Base-by-base conservation (phyloP, 2,888 invertebrate species). In the Acronicta leporina region DNA sequence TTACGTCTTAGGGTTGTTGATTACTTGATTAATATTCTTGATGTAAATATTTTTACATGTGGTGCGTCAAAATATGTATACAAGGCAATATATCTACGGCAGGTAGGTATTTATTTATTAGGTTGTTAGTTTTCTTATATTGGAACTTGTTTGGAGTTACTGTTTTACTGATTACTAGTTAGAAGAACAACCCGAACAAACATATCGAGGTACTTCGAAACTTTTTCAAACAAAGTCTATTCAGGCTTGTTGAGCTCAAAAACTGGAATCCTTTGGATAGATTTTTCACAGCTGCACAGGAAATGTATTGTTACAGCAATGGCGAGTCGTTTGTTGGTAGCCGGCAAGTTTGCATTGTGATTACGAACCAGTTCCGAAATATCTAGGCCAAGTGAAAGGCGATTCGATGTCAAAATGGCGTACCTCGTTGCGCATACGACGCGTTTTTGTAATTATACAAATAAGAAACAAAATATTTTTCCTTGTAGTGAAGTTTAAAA, bases 351-450 rank as follows among this genome's bases (percentile, higher is more conserved):
- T 82, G 89, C 88, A 89, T 91, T 90, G 89, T 90, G 87, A 88
- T 87, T 88, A 85, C 87, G 84, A 91, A 93, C 94, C 90, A 90
- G 93, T 92, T 93, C 89, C 91, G 67, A 92, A 94, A 92, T 90
- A 94, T 92, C 90, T 92, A 89, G 94, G 94, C 89, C 94, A 87
- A 93, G 94, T 93, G 94, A 94, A 94, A 94, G 94, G 94, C 91
- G 87, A 87, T 80, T 82, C 87, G 87, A 82, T 87, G 90, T 89
- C 89, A 89, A 88, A 91, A 91, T 83, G 85, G 75, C 73, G 80
- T 76, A 70, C 42, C 75, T 76, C 73, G 81, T 75, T 81, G 85
- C 86, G 85, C 84, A 88, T 85, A 84, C 80, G 74, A 44, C 72
- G 68, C 58, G 64, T 78, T 81, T 80, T 72, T 72, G 71, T 72